phyloP scores from a whole-genome alignment of 2,797 vertebrate genomes.

The Diceros bicornis region DNA sequence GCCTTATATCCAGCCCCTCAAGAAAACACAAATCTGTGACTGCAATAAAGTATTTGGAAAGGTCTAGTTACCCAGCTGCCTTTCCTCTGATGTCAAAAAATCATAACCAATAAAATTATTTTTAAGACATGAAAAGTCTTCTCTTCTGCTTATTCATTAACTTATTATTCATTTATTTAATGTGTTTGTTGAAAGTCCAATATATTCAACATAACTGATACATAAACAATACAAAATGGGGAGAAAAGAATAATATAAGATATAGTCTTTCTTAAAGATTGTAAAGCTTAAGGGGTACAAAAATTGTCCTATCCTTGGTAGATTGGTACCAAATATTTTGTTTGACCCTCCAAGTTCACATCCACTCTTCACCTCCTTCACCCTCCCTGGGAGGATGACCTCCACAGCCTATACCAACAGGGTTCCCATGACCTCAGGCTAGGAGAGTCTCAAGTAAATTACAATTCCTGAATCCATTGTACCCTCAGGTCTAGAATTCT shows the following conservation, averaged over 20 bases:
- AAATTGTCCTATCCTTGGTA: not conserved
- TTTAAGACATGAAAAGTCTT: constrained; percentile 54
- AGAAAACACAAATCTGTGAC: not conserved
- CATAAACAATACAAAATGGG: not conserved
- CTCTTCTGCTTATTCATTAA: constrained; percentile 17
- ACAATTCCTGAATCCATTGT: not conserved
- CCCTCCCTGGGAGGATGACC: not conserved
- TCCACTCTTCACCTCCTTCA: not conserved
- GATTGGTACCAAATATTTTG: not conserved
- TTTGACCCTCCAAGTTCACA: not conserved
- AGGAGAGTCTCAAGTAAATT: constrained; percentile 16
- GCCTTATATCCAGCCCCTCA: not conserved
- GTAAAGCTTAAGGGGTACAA: not conserved
- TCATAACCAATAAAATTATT: constrained; percentile 43
- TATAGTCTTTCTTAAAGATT: not conserved
- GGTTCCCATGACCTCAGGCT: not conserved
- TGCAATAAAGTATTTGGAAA: constrained; percentile 2
- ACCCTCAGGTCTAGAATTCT: not conserved
- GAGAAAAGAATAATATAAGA: not conserved
- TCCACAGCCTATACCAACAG: not conserved
- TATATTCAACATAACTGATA: constrained; percentile 4
- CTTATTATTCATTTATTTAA: constrained; percentile 39
- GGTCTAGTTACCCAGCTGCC: not conserved
- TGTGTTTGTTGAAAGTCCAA: not conserved
- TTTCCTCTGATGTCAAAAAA: constrained; percentile 43